Conservation (phyloP, 1,140 invertebrate genomes). For the Drosophila insularis region DNA sequence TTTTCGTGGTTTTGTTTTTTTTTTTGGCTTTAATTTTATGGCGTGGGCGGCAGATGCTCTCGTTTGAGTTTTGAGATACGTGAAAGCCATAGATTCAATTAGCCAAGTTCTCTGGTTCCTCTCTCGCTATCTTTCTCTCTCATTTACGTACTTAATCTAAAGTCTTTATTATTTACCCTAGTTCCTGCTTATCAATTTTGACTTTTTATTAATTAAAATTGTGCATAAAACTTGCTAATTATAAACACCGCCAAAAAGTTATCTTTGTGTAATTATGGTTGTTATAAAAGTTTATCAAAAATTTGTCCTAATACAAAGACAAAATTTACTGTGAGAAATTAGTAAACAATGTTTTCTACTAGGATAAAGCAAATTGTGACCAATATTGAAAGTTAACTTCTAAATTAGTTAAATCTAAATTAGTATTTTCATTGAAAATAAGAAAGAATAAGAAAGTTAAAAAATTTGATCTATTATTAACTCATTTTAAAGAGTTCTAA, state of each 20-base stretch:
- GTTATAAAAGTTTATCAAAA: not conserved
- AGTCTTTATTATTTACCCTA: not conserved
- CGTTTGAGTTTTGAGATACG: slow-evolving; percentile 3
- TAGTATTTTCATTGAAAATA: too few relatives aligned
- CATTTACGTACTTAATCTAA: not conserved
- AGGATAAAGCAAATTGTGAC: too few relatives aligned
- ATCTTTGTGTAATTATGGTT: not conserved
- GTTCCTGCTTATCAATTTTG: slow-evolving; percentile 4
- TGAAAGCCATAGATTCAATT: slow-evolving; percentile 2
- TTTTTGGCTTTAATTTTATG: slow-evolving; percentile 21
- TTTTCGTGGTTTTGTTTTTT: slow-evolving; percentile 9
- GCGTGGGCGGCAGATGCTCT: slow-evolving; percentile 34
- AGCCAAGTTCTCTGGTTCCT: not conserved
- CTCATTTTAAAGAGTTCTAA: too few relatives aligned
- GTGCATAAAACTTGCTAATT: not conserved
- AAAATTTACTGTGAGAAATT: too few relatives aligned
- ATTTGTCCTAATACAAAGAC: not conserved
- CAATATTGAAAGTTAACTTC: too few relatives aligned
- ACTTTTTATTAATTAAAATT: not conserved
- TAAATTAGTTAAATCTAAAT: too few relatives aligned
- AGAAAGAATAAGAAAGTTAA: too few relatives aligned
- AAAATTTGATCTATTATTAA: too few relatives aligned
- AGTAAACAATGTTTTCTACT: too few relatives aligned
- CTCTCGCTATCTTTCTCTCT: not conserved
- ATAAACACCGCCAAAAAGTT: not conserved